Percentiles rank a stretch among this genome's conserved stretches.
Evolutionary conservation across 2,888 invertebrate species (phyloP).

Genomic region (Crepidodera aurea): DNA sequence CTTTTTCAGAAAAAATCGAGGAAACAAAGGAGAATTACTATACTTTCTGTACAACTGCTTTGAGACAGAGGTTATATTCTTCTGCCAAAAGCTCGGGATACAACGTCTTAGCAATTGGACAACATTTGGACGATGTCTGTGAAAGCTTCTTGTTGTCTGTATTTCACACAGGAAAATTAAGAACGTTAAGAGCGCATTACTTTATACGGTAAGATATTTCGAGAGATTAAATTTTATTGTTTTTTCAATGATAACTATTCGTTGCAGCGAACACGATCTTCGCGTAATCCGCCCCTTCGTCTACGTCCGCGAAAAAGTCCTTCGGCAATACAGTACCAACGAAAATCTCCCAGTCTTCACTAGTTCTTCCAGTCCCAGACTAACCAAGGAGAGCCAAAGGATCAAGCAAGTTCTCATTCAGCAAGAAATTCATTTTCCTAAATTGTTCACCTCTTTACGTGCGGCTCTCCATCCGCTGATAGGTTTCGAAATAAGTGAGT

Average conservation of each 20-base stretch:
- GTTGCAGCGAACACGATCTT: slow-evolving; percentile 77
- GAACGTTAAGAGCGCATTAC: slow-evolving; percentile 83
- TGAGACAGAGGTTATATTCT: slow-evolving; percentile 77
- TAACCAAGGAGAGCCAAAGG: slow-evolving; percentile 63
- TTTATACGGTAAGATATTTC: slow-evolving; percentile 68
- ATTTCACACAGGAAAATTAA: slow-evolving; percentile 80
- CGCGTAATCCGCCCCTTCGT: slow-evolving; percentile 88
- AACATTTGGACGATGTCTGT: slow-evolving; percentile 85
- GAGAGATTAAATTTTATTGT: neutral
- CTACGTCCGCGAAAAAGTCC: slow-evolving; percentile 80
- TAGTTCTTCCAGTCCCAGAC: slow-evolving; percentile 50
- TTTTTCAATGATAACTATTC: slow-evolving; percentile 15
- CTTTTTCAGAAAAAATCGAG: slow-evolving; percentile 66
- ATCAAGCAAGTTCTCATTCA: slow-evolving; percentile 74
- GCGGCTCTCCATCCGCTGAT: slow-evolving; percentile 77
- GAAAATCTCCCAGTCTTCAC: slow-evolving; percentile 72
- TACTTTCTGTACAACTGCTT: slow-evolving; percentile 78
- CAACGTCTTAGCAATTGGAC: slow-evolving; percentile 88
- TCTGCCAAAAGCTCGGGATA: slow-evolving; percentile 80
- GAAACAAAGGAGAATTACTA: slow-evolving; percentile 61
- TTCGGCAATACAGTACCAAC: slow-evolving; percentile 77
- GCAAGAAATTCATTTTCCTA: slow-evolving; percentile 80
- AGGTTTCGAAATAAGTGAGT: slow-evolving; percentile 61
- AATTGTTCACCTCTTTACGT: slow-evolving; percentile 76
- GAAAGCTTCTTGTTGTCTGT: slow-evolving; percentile 83